Base-by-base conservation (phyloP, 1,140 invertebrate species). In the Homarus americanus region DNA sequence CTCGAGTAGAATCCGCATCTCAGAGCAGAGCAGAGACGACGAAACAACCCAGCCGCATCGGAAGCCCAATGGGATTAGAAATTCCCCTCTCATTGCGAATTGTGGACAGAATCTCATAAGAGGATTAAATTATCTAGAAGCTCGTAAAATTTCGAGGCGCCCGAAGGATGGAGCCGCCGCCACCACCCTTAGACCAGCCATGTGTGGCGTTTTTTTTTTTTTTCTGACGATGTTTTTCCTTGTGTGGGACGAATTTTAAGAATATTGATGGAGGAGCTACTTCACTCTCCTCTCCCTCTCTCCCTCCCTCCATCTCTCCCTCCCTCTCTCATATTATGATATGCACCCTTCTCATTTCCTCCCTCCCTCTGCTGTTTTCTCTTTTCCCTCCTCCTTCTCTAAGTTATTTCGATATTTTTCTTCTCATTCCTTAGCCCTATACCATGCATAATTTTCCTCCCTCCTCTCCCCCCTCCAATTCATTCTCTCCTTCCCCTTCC, bases 51-150 rank as follows among this genome's bases (percentile, higher is more conserved):
- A 32, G 28, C 63, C 63, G 36, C 49, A 58, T 63, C 79, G 49
- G 41, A 38, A 28, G 79, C 49, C 79, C 79, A 82, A 58, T 63
- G 44, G 79, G 79, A 82, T 82, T 82, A 82, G 79, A 63, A 63
- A 82, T 82, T 76, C 58, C 79, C 79, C 49, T 82, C 79, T 82
- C 58, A 63, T 63, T 82, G 79, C 49, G 58, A 63, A 82, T 82
- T 82, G 79, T 82, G 79, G 79, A 82, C 79, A 82, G 63, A 82
- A 82, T 82, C 79, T 36, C 63, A 82, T 82, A 82, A 82, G 79
- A 58, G 79, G 79, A 82, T 82, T 82, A 82, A 82, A 82, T 82
- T 82, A 82, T 63, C 79, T 53, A 63, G 49, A 82, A 63, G 49
- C 79, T 82, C 79, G 79, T 82, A 82, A 82, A 63, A 82, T 63